Base-by-base conservation (phyloP, 2,888 invertebrate genomes). In the Agrotis exclamationis region DNA sequence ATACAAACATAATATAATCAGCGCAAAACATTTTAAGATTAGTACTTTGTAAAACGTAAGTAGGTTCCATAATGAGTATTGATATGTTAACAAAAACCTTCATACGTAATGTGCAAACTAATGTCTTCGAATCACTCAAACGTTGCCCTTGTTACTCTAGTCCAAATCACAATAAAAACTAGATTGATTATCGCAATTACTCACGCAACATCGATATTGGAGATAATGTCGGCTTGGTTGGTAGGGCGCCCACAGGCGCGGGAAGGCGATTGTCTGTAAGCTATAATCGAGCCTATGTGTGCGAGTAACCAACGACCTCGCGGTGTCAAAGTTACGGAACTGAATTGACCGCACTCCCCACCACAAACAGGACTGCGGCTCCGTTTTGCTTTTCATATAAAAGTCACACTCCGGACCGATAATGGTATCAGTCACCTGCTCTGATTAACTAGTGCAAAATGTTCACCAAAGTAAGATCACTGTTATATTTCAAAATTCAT, bases 301-400 rank as follows among this genome's bases (percentile, higher is more conserved):
- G 92, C 91, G 89, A 86, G 84, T 74, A 83, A 81, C 76, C 79
- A 85, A 87, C 90, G 96, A 96, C 96, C 96, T 96, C 96, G 96
- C 90, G 91, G 92, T 96, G 96, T 96, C 96, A 96, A 95, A 96
- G 93, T 96, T 96, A 95, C 96, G 96, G 96, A 96, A 96, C 96
- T 94, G 82, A 90, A 92, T 88, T 94, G 95, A 94, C 95, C 95
- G 93, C 91, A 88, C 84, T 82, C 94, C 95, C 95, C 95, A 88
- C 95, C 91, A 93, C 90, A 50, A 63, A 59, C 89, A 93, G 95
- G 94, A 93, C 92, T 82, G 89, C 87, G 89, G 87, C 93, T 94
- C 93, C 92, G 94, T 93, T 95, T 94, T 94, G 93, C 94, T 94
- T 95, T 95, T 95, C 93, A 95, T 96, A 96, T 96, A 96, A 94